These are phyloP conservation scores for Tautogolabrus adspersus DNA, from an alignment of 2,113 vertebrate species.

Conservation along the genomic window DNA sequence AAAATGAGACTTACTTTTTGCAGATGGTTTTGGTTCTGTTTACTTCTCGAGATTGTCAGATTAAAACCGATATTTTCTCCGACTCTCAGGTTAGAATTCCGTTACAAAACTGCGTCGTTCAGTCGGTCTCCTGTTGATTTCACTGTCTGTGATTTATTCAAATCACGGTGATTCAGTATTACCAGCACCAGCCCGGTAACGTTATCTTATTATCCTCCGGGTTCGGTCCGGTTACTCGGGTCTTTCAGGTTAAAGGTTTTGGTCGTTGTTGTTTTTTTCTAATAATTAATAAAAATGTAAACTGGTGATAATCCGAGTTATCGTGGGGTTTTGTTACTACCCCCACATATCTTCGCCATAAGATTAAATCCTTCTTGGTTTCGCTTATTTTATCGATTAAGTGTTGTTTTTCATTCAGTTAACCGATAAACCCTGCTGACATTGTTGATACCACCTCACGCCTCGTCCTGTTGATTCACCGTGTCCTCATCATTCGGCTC, in stretches of 20 bases:
- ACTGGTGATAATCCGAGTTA: neutral
- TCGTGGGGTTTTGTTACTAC: neutral
- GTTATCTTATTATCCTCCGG: neutral
- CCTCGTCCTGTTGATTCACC: constrained; percentile 61
- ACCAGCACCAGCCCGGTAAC: neutral
- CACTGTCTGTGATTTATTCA: constrained; percentile 20
- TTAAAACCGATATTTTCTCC: neutral
- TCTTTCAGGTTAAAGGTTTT: constrained; percentile 5
- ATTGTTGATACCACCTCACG: constrained; percentile 20
- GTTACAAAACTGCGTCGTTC: neutral
- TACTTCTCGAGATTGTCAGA: neutral
- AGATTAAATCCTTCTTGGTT: neutral
- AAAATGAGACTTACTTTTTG: neutral
- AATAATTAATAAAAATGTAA: neutral
- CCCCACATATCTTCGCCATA: neutral
- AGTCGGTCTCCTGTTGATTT: constrained; percentile 46
- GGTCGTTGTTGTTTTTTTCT: neutral
- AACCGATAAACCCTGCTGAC: constrained; percentile 2
- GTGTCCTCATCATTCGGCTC: neutral
- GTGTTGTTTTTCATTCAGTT: neutral
- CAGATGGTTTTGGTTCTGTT: neutral
- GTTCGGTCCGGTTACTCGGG: neutral
- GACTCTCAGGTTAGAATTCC: neutral
- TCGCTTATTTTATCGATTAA: neutral
- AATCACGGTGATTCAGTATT: neutral